These are phyloP conservation scores for Pseudanteris insignis DNA, from an alignment of 2,888 invertebrate genomes.

Conservation along the genomic window DNA sequence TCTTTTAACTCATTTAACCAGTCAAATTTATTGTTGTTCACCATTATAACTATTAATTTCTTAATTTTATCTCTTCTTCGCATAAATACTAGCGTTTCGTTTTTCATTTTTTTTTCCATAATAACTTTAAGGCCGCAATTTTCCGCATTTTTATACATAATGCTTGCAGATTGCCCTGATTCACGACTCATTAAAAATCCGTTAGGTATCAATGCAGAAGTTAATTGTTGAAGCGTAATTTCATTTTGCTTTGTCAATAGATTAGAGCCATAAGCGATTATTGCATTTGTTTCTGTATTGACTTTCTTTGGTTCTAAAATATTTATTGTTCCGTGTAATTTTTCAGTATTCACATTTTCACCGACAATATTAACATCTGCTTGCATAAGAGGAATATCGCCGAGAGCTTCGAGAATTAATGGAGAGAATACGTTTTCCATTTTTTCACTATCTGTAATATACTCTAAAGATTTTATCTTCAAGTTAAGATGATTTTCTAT, in stretches of 20 bases:
- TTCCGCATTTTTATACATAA: constrained; percentile 15
- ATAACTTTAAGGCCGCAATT: constrained; percentile 47
- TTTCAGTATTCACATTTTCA: constrained; percentile 62
- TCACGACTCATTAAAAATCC: constrained; percentile 55
- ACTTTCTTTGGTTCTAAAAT: constrained; percentile 71
- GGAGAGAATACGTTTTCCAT: constrained; percentile 67
- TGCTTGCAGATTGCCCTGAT: not conserved
- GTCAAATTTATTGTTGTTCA: constrained; percentile 57
- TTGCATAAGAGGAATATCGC: constrained; percentile 76
- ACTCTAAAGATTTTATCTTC: constrained; percentile 60
- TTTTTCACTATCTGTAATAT: constrained; percentile 54
- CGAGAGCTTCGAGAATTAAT: constrained; percentile 71
- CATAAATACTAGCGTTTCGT: constrained; percentile 49
- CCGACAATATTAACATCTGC: constrained; percentile 72
- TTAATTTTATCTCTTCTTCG: constrained; percentile 52
- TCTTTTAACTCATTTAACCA: constrained; percentile 63
- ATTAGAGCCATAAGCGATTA: constrained; percentile 69
- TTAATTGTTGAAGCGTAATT: constrained; percentile 20
- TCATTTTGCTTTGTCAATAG: constrained; percentile 63
- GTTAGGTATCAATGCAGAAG: constrained; percentile 36
- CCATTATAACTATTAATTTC: constrained; percentile 49
- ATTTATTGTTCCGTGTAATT: constrained; percentile 69
- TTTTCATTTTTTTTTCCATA: constrained; percentile 50
- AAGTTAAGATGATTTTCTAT: constrained; percentile 67
- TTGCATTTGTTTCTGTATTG: constrained; percentile 68